These are phyloP conservation scores for Morus bassanus DNA, from an alignment of 2,797 vertebrate species.

Conservation along the genomic window DNA sequence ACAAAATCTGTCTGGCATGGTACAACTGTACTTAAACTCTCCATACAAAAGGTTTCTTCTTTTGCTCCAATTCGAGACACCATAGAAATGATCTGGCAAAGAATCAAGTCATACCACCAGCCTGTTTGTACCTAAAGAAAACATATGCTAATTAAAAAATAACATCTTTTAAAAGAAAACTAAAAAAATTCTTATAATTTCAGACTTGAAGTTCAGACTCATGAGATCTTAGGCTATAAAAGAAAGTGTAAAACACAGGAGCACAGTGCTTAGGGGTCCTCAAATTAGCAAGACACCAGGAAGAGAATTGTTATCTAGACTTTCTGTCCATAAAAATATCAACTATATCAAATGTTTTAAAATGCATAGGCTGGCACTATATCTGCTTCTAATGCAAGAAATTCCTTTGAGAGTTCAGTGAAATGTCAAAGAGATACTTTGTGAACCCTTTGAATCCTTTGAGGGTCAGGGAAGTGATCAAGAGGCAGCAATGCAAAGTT, in stretches of 20 bases:
- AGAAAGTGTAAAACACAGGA: neutral
- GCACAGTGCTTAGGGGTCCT: neutral
- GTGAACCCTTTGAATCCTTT: neutral
- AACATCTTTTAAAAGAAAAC: neutral
- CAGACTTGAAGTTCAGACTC: neutral
- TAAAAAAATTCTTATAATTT: neutral
- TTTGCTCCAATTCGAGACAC: neutral
- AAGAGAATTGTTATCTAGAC: neutral
- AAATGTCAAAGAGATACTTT: constrained; percentile 1
- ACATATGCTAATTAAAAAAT: neutral
- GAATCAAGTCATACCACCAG: neutral
- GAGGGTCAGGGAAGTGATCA: neutral
- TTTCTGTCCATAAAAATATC: neutral
- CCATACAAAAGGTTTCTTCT: neutral
- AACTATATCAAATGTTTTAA: neutral
- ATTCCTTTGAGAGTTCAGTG: neutral
- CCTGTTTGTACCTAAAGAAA: neutral
- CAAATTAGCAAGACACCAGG: neutral
- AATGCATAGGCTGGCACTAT: neutral
- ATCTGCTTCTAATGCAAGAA: neutral
- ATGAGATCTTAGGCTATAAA: neutral
- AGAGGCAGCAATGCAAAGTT: neutral
- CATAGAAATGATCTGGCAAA: neutral
- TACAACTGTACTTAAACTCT: neutral
- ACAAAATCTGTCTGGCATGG: neutral